phyloP scores from a whole-genome alignment of 2,113 vertebrate species.

The Platichthys flesus region DNA sequence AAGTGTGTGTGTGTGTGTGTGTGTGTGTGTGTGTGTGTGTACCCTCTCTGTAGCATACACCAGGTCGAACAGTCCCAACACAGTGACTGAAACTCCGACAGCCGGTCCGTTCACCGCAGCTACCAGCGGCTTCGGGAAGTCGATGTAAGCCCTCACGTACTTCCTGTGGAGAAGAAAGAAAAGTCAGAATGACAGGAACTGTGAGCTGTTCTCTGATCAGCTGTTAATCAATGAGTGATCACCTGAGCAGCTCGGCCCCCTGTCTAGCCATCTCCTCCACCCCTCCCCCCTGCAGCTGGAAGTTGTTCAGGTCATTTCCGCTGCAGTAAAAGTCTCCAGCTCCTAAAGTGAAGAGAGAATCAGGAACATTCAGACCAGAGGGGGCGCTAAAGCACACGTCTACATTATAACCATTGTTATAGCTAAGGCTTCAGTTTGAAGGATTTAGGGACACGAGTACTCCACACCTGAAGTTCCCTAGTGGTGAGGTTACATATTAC shows the following conservation, averaged over 20 bases:
- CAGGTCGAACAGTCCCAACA: constrained; percentile 71
- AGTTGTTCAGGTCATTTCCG: constrained; percentile 93
- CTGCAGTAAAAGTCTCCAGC: constrained; percentile 93
- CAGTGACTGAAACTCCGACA: constrained; percentile 60
- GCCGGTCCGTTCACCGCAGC: constrained; percentile 75
- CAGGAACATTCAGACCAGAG: not conserved
- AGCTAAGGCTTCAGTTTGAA: too few species aligned
- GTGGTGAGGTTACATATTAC: not conserved
- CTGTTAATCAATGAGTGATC: not conserved
- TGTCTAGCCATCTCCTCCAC: constrained; percentile 77
- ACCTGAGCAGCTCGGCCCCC: constrained; percentile 82
- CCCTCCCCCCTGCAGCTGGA: constrained; percentile 68
- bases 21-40: not conserved
- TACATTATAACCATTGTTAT: too few species aligned
- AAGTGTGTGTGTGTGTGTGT: not conserved
- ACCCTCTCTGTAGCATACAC: constrained; percentile 72
- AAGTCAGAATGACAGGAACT: not conserved
- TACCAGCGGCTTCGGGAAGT: constrained; percentile 72
- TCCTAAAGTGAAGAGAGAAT: constrained; percentile 73
- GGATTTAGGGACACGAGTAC: not conserved
- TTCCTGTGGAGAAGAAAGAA: constrained; percentile 37
- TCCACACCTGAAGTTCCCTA: not conserved
- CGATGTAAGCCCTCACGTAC: constrained; percentile 71
- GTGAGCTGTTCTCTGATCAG: not conserved
- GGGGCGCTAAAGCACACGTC: too few species aligned